A percentile compares a stretch with the other conserved stretches of the same genome.
These are phyloP conservation scores for Pardalotus punctatus DNA, from an alignment of 2,113 vertebrate species.

Conservation along the genomic window DNA sequence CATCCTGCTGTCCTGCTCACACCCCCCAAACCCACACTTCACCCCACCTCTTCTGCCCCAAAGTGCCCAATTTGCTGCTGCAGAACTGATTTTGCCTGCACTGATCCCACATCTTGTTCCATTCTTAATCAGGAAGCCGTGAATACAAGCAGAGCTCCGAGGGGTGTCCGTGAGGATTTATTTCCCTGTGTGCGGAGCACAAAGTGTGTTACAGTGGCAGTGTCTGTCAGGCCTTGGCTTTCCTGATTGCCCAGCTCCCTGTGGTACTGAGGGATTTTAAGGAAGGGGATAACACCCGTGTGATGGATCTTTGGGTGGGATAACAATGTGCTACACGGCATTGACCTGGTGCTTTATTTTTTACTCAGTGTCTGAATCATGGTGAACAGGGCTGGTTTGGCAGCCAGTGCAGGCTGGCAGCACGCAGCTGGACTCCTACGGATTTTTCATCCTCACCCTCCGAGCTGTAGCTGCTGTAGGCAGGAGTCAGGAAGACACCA, in stretches of 20 bases:
- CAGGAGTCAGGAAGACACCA: background rate
- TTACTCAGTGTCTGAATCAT: background rate
- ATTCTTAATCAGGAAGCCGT: accelerated
- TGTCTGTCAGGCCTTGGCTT: background rate
- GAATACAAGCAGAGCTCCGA: background rate
- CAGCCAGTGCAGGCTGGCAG: background rate
- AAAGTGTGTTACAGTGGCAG: accelerated
- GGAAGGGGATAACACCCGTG: background rate
- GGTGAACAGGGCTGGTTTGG: background rate
- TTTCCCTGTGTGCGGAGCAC: accelerated
- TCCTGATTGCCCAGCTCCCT: background rate
- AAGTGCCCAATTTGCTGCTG: background rate
- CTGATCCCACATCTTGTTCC: background rate
- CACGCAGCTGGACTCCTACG: background rate
- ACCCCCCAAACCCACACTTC: background rate
- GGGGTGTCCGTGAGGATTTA: background rate
- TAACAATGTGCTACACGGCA: background rate
- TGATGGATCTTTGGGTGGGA: background rate
- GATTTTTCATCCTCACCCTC: background rate
- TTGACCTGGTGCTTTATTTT: background rate
- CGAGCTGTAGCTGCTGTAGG: background rate
- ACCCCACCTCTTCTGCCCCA: background rate
- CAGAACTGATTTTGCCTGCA: background rate
- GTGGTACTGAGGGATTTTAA: background rate
- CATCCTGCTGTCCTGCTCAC: background rate